Conservation (phyloP, 23 tunicate species). For the Ascidia mentula region DNA sequence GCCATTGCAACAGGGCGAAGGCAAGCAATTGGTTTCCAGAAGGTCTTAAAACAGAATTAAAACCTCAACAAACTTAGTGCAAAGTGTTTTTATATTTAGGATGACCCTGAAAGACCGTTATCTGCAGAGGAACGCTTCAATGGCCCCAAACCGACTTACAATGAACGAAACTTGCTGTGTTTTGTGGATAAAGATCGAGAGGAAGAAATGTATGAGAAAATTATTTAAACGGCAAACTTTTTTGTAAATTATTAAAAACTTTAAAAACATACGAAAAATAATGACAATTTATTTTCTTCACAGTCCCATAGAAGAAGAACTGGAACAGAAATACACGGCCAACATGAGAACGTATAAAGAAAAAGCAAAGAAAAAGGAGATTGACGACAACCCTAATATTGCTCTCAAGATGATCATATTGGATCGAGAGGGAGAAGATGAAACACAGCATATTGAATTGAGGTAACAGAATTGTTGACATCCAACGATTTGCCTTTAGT, state of each 20-base stretch:
- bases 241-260: background rate
- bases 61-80: no score
- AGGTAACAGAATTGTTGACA: no score
- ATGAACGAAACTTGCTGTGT: background rate
- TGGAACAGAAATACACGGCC: conserved; percentile 19
- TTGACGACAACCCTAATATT: conserved; percentile 60
- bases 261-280: background rate
- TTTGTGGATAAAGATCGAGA: background rate
- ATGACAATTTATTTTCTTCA: background rate
- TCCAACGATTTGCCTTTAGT: no score
- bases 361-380: conserved; percentile 27
- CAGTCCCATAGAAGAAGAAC: conserved; percentile 20
- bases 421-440: conserved; percentile 72
- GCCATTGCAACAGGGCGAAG: no score
- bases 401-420: conserved; percentile 49
- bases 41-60: no score
- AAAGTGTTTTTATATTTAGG: no score
- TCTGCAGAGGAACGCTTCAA: background rate
- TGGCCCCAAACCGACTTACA: background rate
- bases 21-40: no score
- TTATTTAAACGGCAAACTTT: background rate
- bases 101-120: no score
- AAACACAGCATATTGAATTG: conserved; percentile 55
- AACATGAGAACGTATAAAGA: conserved; percentile 17
- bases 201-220: no score